A percentile compares a stretch with the other conserved stretches of the same genome.
These are phyloP conservation scores for Drosophila pruinosa DNA, from an alignment of 1,140 invertebrate genomes.

Conservation along the genomic window DNA sequence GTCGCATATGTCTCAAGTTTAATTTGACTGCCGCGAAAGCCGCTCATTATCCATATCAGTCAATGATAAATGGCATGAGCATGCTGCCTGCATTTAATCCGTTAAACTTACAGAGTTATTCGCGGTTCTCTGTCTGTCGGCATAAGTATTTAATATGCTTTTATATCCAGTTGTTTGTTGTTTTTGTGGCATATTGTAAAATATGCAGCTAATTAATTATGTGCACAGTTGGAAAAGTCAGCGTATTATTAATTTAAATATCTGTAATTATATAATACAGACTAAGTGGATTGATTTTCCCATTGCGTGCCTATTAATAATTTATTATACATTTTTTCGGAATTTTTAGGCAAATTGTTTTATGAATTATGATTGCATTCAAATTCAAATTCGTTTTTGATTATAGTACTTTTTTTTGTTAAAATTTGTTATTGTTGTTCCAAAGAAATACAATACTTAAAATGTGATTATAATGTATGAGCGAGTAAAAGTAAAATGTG, in stretches of 20 bases:
- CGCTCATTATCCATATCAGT: slow-evolving; percentile 50
- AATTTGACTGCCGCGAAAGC: slow-evolving; percentile 54
- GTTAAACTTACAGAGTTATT: neutral
- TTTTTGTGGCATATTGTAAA: slow-evolving; percentile 25
- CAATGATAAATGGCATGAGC: slow-evolving; percentile 58
- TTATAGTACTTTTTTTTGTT: no score
- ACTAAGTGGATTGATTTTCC: slow-evolving; percentile 7
- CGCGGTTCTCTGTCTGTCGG: neutral
- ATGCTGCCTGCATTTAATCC: slow-evolving; percentile 52
- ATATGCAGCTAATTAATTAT: slow-evolving; percentile 48
- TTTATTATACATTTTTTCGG: neutral
- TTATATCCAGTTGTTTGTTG: neutral
- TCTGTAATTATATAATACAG: slow-evolving; percentile 18
- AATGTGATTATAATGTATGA: no score
- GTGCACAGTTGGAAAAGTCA: slow-evolving; percentile 17
- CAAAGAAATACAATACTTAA: no score
- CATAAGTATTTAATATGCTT: slow-evolving; percentile 5
- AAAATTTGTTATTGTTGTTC: no score
- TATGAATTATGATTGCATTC: neutral
- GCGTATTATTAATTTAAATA: slow-evolving; percentile 15
- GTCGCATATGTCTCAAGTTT: slow-evolving; percentile 12
- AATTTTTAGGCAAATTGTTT: neutral
- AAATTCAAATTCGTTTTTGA: neutral
- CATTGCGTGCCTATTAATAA: slow-evolving; percentile 15
- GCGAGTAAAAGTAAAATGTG: no score